Evolutionary conservation across 2,797 vertebrate genomes (phyloP), one percentile per base, ranked within the genome.

Genomic region (Hoplostethus atlanticus): DNA sequence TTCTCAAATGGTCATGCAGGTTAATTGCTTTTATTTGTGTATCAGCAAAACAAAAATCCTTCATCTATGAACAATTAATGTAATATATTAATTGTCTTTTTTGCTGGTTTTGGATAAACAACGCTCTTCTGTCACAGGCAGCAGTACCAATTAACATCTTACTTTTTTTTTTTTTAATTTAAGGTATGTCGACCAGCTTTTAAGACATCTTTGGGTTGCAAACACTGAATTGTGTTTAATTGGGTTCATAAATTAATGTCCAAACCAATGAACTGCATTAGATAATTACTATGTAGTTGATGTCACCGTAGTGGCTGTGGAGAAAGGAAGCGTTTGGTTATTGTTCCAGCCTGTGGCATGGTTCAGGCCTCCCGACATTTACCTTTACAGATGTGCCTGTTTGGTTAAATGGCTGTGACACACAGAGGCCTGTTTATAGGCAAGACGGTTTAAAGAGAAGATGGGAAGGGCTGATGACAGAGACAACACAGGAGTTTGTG

Each of bases 401-500:
- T 89, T 77, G 87, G 73, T 80, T 92, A 92, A 92, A 87, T 75
- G 81, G 68, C 88, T 86, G 83, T 91, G 91, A 91, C 91, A 91
- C 77, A 21, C 30, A 16, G 62, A 62, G 76, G 21, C 17, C 64
- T 73, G 83, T 77, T 90, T 87, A 76, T 75, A 83, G 85, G 83
- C 77, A 77, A 84, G 84, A 79, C 58, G 86, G 57, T 81, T 86
- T 86, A 89, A 83, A 84, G 89, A 86, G 86, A 66, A 85, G 91
- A 88, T 74, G 86, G 86, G 92, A 76, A 90, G 86, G 76, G 75
- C 87, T 77, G 90, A 88, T 87, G 91, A 92, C 89, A 81, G 87
- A 90, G 91, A 93, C 92, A 92, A 94, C 93, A 92, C 87, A 82
- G 83, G 92, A 93, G 92, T 97, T 96, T 96, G 94, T 96, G 95